Conservation (phyloP, 2,113 vertebrate genomes). For the Jaculus jaculus region DNA sequence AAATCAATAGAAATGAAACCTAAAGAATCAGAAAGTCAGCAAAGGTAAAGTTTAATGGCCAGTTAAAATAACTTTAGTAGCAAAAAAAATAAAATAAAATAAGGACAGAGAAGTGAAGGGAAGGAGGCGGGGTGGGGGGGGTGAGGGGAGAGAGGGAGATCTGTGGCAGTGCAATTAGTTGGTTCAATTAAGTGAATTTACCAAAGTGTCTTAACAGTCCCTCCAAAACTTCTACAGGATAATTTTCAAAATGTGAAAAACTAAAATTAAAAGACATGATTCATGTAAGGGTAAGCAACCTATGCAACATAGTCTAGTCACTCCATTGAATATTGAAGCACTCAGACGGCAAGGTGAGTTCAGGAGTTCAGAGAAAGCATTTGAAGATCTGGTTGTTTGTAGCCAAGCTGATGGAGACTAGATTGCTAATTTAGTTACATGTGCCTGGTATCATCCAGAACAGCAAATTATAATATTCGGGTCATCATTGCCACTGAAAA, state of each 20-base stretch:
- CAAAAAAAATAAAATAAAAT: neutral
- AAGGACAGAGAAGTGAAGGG: neutral
- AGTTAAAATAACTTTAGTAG: neutral
- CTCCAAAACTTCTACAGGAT: neutral
- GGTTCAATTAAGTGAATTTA: neutral
- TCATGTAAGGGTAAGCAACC: neutral
- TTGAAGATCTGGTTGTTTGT: neutral
- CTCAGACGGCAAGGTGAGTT: neutral
- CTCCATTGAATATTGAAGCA: neutral
- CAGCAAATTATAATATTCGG: neutral
- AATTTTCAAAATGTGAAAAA: conserved; percentile 13
- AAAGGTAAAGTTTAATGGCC: neutral
- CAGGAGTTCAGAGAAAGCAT: neutral
- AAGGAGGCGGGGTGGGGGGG: no score
- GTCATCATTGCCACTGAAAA: neutral
- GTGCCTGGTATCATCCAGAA: neutral
- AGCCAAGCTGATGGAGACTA: neutral
- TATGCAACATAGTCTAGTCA: neutral
- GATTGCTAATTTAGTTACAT: neutral
- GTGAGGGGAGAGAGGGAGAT: rapidly evolving
- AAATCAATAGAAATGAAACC: neutral
- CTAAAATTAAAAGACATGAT: neutral
- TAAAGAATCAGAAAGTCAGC: neutral
- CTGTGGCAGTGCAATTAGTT: neutral
- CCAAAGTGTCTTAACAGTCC: neutral